Evolutionary conservation across 1,140 invertebrate species (phyloP).

Genomic region (Apis laboriosa): DNA sequence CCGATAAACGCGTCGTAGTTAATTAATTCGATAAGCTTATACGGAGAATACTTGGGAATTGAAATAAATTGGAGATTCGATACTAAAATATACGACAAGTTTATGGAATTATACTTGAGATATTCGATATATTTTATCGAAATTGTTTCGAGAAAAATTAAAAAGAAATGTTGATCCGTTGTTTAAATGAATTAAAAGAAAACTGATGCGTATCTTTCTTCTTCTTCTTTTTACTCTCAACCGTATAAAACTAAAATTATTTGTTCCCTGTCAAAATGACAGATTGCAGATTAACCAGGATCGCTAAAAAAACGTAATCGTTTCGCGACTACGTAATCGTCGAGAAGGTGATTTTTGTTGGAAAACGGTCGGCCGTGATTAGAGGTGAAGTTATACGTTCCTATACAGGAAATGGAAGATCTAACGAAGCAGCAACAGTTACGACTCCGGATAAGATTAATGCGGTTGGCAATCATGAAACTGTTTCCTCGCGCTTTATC

Average conservation of each 20-base stretch:
- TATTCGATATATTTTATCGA: too few species aligned
- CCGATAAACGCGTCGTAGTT: not conserved
- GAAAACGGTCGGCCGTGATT: not conserved
- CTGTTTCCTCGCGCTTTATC: not conserved
- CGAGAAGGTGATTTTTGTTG: not conserved
- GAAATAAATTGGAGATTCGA: too few species aligned
- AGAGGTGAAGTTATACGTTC: not conserved
- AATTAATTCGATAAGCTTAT: conserved; percentile 26
- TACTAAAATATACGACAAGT: too few species aligned
- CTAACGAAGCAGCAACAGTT: not conserved
- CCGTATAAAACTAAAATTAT: not conserved
- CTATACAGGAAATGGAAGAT: not conserved
- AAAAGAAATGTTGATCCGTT: too few species aligned
- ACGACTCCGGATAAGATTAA: not conserved
- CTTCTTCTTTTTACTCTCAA: too few species aligned
- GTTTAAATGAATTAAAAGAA: too few species aligned
- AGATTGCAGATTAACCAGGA: not conserved
- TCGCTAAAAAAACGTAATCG: not conserved
- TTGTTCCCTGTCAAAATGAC: not conserved
- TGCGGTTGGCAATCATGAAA: not conserved
- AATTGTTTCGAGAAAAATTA: too few species aligned
- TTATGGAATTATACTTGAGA: too few species aligned
- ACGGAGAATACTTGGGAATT: too few species aligned
- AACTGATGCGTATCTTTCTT: too few species aligned
- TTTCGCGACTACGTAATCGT: not conserved